These are phyloP conservation scores for Argyra leucocephala DNA, from an alignment of 2,888 invertebrate genomes.

Conservation along the genomic window DNA sequence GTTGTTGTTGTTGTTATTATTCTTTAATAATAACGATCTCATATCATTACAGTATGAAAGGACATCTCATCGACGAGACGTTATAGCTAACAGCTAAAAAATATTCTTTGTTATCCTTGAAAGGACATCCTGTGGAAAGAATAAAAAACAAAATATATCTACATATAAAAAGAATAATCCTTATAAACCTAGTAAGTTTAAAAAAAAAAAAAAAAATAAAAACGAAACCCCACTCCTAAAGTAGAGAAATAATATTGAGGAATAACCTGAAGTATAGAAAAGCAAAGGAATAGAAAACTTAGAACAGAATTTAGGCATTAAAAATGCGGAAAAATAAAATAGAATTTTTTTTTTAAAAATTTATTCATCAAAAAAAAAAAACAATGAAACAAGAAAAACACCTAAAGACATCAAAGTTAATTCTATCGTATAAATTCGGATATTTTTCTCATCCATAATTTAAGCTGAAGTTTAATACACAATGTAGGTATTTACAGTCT, in stretches of 20 bases:
- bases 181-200: too few relatives aligned
- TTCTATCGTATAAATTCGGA: not conserved
- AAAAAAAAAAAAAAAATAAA: too few relatives aligned
- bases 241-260: too few relatives aligned
- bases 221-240: too few relatives aligned
- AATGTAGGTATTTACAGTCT: too few relatives aligned
- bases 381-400: not conserved
- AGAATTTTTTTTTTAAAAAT: not conserved
- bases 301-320: not conserved
- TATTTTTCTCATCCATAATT: not conserved
- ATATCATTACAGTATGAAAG: not conserved
- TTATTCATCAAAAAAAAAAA: not conserved
- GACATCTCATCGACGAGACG: not conserved
- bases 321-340: not conserved
- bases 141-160: not conserved
- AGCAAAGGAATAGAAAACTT: too few relatives aligned
- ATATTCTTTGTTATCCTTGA: not conserved
- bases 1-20: too few relatives aligned
- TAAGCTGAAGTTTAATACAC: not conserved
- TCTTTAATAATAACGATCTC: too few relatives aligned
- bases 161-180: too few relatives aligned
- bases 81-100: not conserved
- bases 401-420: slow-evolving; percentile 3
- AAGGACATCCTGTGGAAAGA: not conserved
- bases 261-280: too few relatives aligned